A percentile compares a stretch with the other conserved stretches of the same genome.
Conservation (phyloP, 1,140 invertebrate genomes). For the Paracyclopina nana region DNA sequence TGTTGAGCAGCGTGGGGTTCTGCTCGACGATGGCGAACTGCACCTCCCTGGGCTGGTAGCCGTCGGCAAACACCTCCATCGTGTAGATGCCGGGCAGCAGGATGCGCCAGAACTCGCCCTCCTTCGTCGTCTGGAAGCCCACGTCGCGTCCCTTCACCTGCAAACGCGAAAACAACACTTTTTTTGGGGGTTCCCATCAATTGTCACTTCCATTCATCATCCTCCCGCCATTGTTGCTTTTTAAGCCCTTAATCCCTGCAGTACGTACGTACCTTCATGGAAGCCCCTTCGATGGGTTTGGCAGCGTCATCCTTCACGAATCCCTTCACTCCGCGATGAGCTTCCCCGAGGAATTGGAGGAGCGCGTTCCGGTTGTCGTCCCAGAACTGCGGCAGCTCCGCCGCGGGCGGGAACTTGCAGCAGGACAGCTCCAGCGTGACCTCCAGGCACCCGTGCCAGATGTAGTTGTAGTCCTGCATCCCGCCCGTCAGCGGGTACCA, state of each 20-base stretch:
- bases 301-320: slow-evolving; percentile 61
- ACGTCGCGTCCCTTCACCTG: slow-evolving; percentile 50
- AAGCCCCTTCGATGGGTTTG: slow-evolving; percentile 57
- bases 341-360: slow-evolving; percentile 66
- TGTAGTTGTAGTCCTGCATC: slow-evolving; percentile 90
- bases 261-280: slow-evolving; percentile 42
- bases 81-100: slow-evolving; percentile 60
- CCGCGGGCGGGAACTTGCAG: slow-evolving; percentile 75
- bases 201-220: too few species aligned
- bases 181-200: too few species aligned
- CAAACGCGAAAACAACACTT: neutral
- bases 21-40: slow-evolving; percentile 67
- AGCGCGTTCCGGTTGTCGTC: slow-evolving; percentile 74
- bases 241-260: neutral
- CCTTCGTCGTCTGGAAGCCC: slow-evolving; percentile 64
- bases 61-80: slow-evolving; percentile 62
- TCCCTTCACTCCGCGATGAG: slow-evolving; percentile 54
- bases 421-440: slow-evolving; percentile 91
- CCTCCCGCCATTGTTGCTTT: too few species aligned
- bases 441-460: slow-evolving; percentile 95
- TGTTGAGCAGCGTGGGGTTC: slow-evolving; percentile 59
- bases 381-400: slow-evolving; percentile 76
- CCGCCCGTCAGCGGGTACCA: slow-evolving; percentile 70
- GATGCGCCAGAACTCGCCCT: slow-evolving; percentile 83
- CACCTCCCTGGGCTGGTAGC: slow-evolving; percentile 53